Evolutionary conservation across 2,888 invertebrate genomes (phyloP), one percentile per base, ranked within the genome.

Genomic region (Stictocephala bisonia): DNA sequence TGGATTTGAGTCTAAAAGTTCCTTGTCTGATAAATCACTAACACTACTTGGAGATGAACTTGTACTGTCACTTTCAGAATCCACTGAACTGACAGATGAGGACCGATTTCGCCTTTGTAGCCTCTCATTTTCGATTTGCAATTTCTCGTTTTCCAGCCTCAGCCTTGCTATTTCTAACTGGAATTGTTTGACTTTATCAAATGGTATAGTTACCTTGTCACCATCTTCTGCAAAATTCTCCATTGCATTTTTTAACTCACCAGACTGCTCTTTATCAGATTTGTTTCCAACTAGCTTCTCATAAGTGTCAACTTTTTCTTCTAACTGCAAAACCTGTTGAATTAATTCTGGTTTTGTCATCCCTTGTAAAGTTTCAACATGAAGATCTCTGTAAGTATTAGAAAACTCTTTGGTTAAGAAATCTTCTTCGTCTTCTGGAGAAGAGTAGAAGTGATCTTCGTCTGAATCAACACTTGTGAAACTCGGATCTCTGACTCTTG

Each of bases 351-450:
- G 88, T 84, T 97, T 97, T 0, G 90, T 88, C 90, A 97, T 90
- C 35, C 88, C 88, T 77, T 92, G 90, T 76, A 98, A 86, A 66
- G 95, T 88, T 84, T 97, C 97, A 31, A 93, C 90, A 79, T 96
- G 93, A 6, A 95, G 89, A 81, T 92, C 93, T 83, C 97, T 94
- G 83, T 97, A 98, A 0, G 94, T 94, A 82, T 93, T 93, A 44
- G 94, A 93, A 83, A 97, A 97, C 83, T 97, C 96, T 84, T 94
- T 94, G 48, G 93, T 93, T 66, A 97, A 86, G 83, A 95, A 97
- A 81, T 95, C 94, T 78, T 94, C 94, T 82, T 97, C 96, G 80
- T 96, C 94, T 83, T 95, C 93, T 0, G 95, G 93, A 26, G 95
- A 90, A 1, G 94, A 93, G 84, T 91, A 93, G 81, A 93, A 93